Percentiles rank a stretch among this genome's conserved stretches.
These are phyloP conservation scores for Tringa solitaria DNA, from an alignment of 2,113 vertebrate genomes.

Conservation along the genomic window DNA sequence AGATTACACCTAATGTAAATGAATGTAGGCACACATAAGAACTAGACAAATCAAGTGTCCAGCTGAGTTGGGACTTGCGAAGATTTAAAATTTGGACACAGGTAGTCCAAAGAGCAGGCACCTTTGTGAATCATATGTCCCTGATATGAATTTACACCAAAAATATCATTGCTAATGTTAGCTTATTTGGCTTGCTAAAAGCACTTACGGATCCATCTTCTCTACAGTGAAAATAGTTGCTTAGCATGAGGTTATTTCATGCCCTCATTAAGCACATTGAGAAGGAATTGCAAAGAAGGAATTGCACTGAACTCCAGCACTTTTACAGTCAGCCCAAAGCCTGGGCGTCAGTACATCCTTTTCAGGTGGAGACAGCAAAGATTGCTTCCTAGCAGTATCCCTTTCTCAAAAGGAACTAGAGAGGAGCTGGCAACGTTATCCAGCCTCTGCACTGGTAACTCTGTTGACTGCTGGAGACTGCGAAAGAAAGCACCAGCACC, in stretches of 20 bases:
- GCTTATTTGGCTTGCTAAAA: not conserved
- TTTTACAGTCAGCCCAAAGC: not conserved
- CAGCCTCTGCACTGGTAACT: not conserved
- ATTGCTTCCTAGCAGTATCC: not conserved
- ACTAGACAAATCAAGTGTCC: not conserved
- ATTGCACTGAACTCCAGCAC: no score
- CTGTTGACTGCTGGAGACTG: not conserved
- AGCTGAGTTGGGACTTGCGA: not conserved
- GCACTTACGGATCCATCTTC: not conserved
- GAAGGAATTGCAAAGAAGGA: not conserved
- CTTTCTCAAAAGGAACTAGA: not conserved
- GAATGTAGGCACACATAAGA: not conserved
- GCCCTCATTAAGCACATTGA: not conserved
- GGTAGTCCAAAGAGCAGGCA: not conserved
- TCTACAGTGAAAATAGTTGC: not conserved
- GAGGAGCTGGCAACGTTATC: not conserved
- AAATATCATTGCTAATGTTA: not conserved
- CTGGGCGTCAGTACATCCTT: not conserved
- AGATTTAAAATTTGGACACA: not conserved
- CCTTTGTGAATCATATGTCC: rapidly evolving
- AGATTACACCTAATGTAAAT: not conserved
- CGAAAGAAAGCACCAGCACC: not conserved
- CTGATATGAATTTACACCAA: not conserved
- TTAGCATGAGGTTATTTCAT: not conserved
- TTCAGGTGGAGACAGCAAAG: not conserved